phyloP scores from a whole-genome alignment of 2,888 invertebrate species.

The Serripes groenlandicus region DNA sequence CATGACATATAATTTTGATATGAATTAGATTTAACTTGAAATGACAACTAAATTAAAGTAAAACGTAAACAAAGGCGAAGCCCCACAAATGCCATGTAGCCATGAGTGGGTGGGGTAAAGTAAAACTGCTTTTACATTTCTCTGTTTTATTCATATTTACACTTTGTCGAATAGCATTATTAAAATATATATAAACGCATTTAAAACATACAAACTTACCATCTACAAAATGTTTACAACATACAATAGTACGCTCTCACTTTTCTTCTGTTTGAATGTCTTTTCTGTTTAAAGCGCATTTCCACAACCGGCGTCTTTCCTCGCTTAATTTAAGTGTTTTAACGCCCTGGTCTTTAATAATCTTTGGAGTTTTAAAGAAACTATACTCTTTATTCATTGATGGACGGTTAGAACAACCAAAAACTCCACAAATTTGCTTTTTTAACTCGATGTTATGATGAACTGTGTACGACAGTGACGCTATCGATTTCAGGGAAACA shows the following conservation, averaged over 20 bases:
- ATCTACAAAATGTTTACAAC: constrained; percentile 14
- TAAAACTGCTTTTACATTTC: background rate
- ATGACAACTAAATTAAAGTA: background rate
- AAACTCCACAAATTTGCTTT: background rate
- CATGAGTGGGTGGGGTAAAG: background rate
- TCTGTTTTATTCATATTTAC: background rate
- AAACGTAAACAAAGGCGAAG: background rate
- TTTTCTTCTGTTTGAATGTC: constrained; percentile 21
- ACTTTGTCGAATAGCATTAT: background rate
- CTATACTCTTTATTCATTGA: background rate
- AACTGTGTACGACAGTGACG: background rate
- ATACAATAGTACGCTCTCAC: constrained; percentile 24
- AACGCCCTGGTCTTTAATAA: constrained; percentile 13
- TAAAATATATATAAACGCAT: background rate
- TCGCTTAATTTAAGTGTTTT: background rate
- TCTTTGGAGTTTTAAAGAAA: constrained; percentile 20
- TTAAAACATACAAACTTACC: background rate
- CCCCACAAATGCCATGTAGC: background rate
- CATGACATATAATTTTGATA: too few relatives aligned
- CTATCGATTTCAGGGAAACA: background rate
- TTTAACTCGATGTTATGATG: background rate
- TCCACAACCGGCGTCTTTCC: constrained; percentile 11
- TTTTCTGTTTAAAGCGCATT: constrained; percentile 12
- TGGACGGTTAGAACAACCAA: background rate
- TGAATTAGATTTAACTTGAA: background rate